Base-by-base conservation (phyloP, 2,797 vertebrate species). In the Manis javanica region DNA sequence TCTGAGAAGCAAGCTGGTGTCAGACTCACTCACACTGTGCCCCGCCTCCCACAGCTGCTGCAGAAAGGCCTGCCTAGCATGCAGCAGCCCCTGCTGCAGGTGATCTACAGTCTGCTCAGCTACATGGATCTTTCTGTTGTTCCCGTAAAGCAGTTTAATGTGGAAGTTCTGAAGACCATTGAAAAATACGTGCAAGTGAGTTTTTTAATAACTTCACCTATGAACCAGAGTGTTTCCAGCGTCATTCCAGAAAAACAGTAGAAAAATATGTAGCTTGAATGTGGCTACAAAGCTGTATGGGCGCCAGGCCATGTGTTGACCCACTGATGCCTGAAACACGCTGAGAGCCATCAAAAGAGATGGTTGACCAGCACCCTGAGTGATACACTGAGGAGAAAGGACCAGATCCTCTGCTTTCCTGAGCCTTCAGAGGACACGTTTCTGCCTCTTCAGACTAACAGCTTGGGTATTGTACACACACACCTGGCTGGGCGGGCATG, bases 141-240 rank as follows among this genome's bases (percentile, higher is more conserved):
- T 95, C 99, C 99, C 42, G 99, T 99, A 93, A 99, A 99, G 98
- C 99, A 99, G 95, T 99, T 99, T 97, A 99, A 99, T 1, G 96
- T 99, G 96, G 99, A 99, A 97, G 99, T 99, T 94, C 99, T 99
- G 72, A 99, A 99, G 98, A 99, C 99, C 87, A 99, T 99, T 87
- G 99, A 99, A 98, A 99, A 99, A 99, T 99, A 99, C 6, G 99
- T 99, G n/a, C 99, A 99, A 98, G 99, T 99, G 97, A 98, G 98
- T 97, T 55, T 3, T 4, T 0, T 37, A n/a, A 68, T 51, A 61
- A 92, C 3, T 31, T 81, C 64, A 71, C 55, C 75, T 71, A 9
- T 19, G 10, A 79, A 2, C 1, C 42, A 82, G 6, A 82, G 69
- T 14, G 90, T 84, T 68, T 29, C 26, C 61, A 13, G 37, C 57